These are phyloP conservation scores for Argyresthia goedartella DNA, from an alignment of 2,888 invertebrate species.

Conservation along the genomic window DNA sequence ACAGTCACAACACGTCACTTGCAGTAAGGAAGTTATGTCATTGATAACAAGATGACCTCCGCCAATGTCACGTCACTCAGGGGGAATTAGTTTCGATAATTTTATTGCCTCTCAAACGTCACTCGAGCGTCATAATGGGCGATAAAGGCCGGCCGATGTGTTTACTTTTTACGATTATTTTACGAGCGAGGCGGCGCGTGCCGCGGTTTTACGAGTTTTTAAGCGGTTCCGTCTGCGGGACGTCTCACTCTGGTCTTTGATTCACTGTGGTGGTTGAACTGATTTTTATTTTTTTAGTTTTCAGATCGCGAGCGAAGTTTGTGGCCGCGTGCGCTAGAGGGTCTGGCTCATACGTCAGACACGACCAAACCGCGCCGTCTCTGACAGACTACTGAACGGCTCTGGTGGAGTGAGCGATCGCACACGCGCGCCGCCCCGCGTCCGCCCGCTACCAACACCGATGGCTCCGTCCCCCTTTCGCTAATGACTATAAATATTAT, in stretches of 20 bases:
- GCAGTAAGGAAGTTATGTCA: conserved; percentile 44
- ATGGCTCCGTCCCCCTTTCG: conserved; percentile 68
- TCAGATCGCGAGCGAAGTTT: conserved; percentile 56
- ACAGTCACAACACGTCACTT: conserved; percentile 58
- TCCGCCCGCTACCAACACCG: conserved; percentile 44
- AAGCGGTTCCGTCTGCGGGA: conserved; percentile 49
- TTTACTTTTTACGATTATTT: conserved; percentile 72
- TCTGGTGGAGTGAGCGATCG: conserved; percentile 63
- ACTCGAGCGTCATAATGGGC: conserved; percentile 69
- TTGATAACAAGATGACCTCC: conserved; percentile 66
- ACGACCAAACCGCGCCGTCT: conserved; percentile 74
- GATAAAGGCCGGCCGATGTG: conserved; percentile 67
- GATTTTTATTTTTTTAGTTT: conserved; percentile 19
- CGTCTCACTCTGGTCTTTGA: conserved; percentile 24
- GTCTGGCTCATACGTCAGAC: conserved; percentile 37
- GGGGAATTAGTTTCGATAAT: conserved; percentile 64
- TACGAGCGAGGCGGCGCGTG: conserved; percentile 61
- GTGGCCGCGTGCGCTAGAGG: conserved; percentile 39
- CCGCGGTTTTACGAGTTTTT: conserved; percentile 66
- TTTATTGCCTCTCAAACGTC: conserved; percentile 70
- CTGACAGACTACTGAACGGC: conserved; percentile 76
- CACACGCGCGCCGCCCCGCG: conserved; percentile 74
- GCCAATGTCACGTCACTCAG: conserved; percentile 55
- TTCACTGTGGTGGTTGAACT: conserved; percentile 19
- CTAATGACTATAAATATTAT: conserved; percentile 70